Conservation (phyloP, 2,113 vertebrate species). For the Gracilinanus agilis region DNA sequence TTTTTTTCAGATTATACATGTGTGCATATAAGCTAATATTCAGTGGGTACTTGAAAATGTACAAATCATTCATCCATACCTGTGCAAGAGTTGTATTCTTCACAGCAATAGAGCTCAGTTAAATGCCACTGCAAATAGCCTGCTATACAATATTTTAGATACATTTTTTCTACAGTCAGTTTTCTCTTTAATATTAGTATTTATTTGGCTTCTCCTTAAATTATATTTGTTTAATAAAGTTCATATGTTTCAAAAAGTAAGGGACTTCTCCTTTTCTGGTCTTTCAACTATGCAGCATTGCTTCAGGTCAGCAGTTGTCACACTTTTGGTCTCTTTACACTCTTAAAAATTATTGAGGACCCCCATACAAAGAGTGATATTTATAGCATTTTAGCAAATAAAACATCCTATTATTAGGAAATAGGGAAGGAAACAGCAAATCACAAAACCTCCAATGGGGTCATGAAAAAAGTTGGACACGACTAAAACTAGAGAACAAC, state of each 20-base stretch:
- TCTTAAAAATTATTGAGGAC: background rate
- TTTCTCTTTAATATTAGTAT: slow-evolving; percentile 78
- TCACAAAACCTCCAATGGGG: too few relatives aligned
- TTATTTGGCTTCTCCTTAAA: slow-evolving; percentile 67
- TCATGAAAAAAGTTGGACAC: too few relatives aligned
- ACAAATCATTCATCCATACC: slow-evolving; percentile 82
- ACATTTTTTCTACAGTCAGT: slow-evolving; percentile 54
- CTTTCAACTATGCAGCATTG: background rate
- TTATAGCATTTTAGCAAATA: background rate
- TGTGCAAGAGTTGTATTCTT: slow-evolving; percentile 92
- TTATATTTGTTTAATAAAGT: slow-evolving; percentile 80
- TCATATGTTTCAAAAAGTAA: slow-evolving; percentile 63
- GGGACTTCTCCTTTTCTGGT: background rate
- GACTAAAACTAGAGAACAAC: too few relatives aligned
- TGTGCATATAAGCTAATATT: slow-evolving; percentile 91
- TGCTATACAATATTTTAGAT: slow-evolving; percentile 76
- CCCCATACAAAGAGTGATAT: background rate
- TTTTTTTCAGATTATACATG: slow-evolving; percentile 86
- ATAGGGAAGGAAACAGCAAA: too few relatives aligned
- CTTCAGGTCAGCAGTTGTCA: background rate
- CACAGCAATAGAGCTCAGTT: slow-evolving; percentile 89
- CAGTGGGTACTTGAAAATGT: slow-evolving; percentile 91
- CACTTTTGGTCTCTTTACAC: background rate
- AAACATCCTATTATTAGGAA: background rate
- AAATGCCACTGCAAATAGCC: slow-evolving; percentile 82